Evolutionary conservation across 2,113 vertebrate genomes (phyloP), one percentile per base, ranked within the genome.

Genomic region (Panthera leo): DNA sequence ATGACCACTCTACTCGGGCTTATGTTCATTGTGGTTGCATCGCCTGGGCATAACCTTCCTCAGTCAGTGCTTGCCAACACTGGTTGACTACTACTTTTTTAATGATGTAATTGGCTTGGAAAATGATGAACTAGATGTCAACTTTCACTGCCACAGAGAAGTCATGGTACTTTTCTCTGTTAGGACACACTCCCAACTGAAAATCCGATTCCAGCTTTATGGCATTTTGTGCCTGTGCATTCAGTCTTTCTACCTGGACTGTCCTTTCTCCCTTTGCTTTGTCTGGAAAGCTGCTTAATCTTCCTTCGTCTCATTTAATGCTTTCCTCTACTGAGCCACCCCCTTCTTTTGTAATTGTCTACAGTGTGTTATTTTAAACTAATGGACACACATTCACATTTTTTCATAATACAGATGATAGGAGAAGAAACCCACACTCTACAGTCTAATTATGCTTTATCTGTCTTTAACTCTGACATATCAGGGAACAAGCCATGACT

Each of bases 81-180:
- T 16, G 2, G n/a, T 42, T 34, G 73, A 75, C 31, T 61, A 11
- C 12, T 89, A 31, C 23, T 36, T 75, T 45, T 85, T 88, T 67
- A 63, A 36, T 63, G 18, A 53, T 61, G 55, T 53, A 75, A 85
- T 65, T 67, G 31, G 48, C 65, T 83, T 93, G 25, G 90, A 58
- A 71, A 95, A 75, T 83, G n/a, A 94, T 71, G 68, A 86, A 82
- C 85, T 48, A 39, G 19, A 55, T 29, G 25, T 90, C 51, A 96
- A 67, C 94, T 87, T 70, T 84, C 61, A 83, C 61, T 87, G 21
- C 31, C 80, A 73, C 76, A 76, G 89, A 89, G 31, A 85, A 51
- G 67, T 92, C 61, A 78, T 34, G 67, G 31, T 63, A 53, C 75
- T 75, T 82, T 71, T 39, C 23, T 53, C 55, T 68, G 14, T 45